phyloP scores from a whole-genome alignment of 2,797 vertebrate species.

The Melanotaenia pygmaea region DNA sequence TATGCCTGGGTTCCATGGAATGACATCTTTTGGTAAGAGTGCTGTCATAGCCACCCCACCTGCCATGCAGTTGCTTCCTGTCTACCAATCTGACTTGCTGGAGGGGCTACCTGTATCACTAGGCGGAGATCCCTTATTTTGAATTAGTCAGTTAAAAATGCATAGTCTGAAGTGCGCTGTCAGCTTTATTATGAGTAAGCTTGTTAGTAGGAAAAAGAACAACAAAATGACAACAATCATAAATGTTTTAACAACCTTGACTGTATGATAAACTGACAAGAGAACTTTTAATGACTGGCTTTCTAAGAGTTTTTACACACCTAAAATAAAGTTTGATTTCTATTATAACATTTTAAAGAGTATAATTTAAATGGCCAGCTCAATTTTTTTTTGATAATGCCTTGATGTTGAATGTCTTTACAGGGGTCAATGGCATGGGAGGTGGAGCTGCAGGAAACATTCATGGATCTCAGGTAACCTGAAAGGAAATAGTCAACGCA shows the following conservation, averaged over 20 bases:
- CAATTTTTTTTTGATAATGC: conserved; percentile 27
- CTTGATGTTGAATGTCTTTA: conserved; percentile 49
- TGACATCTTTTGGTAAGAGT: conserved; percentile 92
- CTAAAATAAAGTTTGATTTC: background rate
- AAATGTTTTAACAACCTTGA: background rate
- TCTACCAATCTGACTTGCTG: conserved; percentile 84
- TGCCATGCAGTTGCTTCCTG: conserved; percentile 85
- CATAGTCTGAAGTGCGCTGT: conserved; percentile 33
- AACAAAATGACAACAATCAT: background rate
- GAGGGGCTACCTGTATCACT: conserved; percentile 85
- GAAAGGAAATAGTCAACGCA: background rate
- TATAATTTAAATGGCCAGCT: conserved; percentile 13
- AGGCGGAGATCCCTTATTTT: conserved; percentile 61
- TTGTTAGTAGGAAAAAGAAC: background rate
- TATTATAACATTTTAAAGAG: background rate
- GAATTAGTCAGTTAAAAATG: conserved; percentile 24
- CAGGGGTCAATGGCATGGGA: conserved; percentile 88
- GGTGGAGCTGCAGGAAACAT: conserved; percentile 86
- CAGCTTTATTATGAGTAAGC: conserved; percentile 19
- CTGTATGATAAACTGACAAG: background rate
- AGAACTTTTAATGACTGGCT: conserved; percentile 14
- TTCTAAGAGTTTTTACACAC: conserved; percentile 7
- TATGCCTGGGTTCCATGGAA: conserved; percentile 90
- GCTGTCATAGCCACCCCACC: conserved; percentile 73
- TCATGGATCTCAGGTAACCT: conserved; percentile 92